Percentiles rank a stretch among this genome's conserved stretches.
These are phyloP conservation scores for Vandiemenella viatica DNA, from an alignment of 2,888 invertebrate genomes.

Conservation along the genomic window DNA sequence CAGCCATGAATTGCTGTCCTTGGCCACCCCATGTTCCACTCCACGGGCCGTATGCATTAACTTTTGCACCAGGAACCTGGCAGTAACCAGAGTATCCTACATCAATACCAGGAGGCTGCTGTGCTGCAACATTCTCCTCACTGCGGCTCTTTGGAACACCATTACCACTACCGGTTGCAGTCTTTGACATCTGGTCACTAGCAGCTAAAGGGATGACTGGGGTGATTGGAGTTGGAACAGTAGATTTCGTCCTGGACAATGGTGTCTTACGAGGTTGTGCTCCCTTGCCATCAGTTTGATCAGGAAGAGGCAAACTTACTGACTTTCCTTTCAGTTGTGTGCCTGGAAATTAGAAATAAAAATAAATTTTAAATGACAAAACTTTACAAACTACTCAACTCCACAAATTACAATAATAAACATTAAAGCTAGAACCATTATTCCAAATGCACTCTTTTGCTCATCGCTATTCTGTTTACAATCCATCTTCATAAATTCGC, in stretches of 20 bases:
- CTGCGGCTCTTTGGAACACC: conserved; percentile 14
- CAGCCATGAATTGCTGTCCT: conserved; percentile 22
- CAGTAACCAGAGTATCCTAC: background rate
- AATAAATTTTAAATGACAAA: background rate
- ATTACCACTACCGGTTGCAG: too few relatives aligned
- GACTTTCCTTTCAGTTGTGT: conserved; percentile 31
- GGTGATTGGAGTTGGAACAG: conserved; percentile 24
- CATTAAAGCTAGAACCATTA: too few relatives aligned
- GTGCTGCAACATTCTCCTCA: conserved; percentile 23
- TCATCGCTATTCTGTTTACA: too few relatives aligned
- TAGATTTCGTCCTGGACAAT: conserved; percentile 52
- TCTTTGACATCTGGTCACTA: conserved; percentile 1
- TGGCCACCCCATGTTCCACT: conserved; percentile 4
- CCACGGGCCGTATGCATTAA: conserved; percentile 15
- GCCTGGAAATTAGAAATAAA: conserved; percentile 20
- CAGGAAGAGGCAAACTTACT: conserved; percentile 33
- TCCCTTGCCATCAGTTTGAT: background rate
- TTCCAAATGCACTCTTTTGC: too few relatives aligned
- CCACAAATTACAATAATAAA: too few relatives aligned
- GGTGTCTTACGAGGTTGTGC: conserved; percentile 34
- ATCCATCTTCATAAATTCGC: too few relatives aligned
- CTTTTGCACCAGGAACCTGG: background rate
- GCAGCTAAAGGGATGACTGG: conserved; percentile 1
- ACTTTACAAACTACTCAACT: background rate
- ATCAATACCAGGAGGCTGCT: conserved; percentile 20